Conservation (phyloP, 2,797 vertebrate genomes). For the Crocidura indochinensis region DNA sequence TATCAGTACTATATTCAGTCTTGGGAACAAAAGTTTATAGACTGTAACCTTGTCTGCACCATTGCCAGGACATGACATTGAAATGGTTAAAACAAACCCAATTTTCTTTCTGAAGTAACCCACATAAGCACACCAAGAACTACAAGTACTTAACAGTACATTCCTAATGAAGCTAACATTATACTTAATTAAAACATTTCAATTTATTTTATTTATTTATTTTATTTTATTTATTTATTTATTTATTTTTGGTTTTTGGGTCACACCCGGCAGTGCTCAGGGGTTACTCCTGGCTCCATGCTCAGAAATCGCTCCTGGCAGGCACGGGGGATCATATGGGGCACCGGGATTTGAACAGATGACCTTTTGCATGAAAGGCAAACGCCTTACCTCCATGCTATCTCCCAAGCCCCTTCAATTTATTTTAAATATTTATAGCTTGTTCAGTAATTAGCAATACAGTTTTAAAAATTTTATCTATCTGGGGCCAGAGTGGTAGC, state of each 20-base stretch:
- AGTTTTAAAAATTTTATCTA: not conserved
- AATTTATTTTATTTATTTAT: not conserved
- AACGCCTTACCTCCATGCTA: too few relatives aligned
- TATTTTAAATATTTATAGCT: not conserved
- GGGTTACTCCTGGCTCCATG: too few relatives aligned
- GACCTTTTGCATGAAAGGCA: too few relatives aligned
- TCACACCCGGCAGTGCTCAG: too few relatives aligned
- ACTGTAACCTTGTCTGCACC: not conserved
- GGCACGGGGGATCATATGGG: too few relatives aligned
- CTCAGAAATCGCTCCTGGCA: too few relatives aligned
- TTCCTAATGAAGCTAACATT: conserved; percentile 12
- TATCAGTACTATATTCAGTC: not conserved
- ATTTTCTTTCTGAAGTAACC: not conserved
- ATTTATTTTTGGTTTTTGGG: too few relatives aligned
- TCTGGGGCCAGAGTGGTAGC: too few relatives aligned
- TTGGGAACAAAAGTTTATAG: not conserved
- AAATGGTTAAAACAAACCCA: not conserved
- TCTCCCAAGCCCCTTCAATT: too few relatives aligned
- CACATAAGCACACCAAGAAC: not conserved
- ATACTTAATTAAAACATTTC: not conserved
- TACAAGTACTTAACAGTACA: not conserved
- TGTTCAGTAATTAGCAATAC: not conserved
- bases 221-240: too few relatives aligned
- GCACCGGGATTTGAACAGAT: too few relatives aligned
- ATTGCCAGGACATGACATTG: not conserved